These are phyloP conservation scores for Plebejus anna DNA, from an alignment of 2,888 invertebrate genomes.

Conservation along the genomic window DNA sequence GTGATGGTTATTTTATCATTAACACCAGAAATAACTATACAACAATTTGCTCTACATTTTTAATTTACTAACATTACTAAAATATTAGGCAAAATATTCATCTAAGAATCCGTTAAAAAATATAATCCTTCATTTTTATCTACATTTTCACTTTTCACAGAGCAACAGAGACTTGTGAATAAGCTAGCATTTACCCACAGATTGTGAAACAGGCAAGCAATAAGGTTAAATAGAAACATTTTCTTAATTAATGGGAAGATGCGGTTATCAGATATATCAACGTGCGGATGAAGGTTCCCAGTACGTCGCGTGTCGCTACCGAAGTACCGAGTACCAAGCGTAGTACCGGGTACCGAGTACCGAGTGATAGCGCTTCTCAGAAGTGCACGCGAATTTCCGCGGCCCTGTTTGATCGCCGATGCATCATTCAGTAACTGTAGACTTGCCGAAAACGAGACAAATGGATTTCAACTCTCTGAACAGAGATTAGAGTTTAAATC, in stretches of 20 bases:
- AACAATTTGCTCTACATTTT: no score
- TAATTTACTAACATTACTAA: no score
- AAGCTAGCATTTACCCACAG: not conserved
- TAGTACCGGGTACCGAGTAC: not conserved
- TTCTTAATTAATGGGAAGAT: conserved; percentile 19
- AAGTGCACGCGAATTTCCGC: conserved; percentile 55
- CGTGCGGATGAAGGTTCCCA: conserved; percentile 50
- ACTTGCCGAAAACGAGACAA: not conserved
- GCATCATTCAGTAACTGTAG: conserved; percentile 27
- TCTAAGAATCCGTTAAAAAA: no score
- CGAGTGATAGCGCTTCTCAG: conserved; percentile 57
- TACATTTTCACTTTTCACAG: no score
- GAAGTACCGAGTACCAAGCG: not conserved
- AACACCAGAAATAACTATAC: no score
- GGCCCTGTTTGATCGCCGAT: conserved; percentile 36
- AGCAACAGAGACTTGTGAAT: no score
- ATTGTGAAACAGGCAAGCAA: not conserved
- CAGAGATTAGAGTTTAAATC: not conserved
- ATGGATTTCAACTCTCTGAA: not conserved
- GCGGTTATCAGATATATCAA: conserved; percentile 2
- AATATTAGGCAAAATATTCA: no score
- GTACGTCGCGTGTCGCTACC: conserved; percentile 45
- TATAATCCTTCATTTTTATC: no score
- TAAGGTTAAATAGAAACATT: conserved; percentile 23
- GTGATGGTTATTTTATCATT: no score